Conservation (phyloP, 1,140 invertebrate species). For the Trichoplusia ni region DNA sequence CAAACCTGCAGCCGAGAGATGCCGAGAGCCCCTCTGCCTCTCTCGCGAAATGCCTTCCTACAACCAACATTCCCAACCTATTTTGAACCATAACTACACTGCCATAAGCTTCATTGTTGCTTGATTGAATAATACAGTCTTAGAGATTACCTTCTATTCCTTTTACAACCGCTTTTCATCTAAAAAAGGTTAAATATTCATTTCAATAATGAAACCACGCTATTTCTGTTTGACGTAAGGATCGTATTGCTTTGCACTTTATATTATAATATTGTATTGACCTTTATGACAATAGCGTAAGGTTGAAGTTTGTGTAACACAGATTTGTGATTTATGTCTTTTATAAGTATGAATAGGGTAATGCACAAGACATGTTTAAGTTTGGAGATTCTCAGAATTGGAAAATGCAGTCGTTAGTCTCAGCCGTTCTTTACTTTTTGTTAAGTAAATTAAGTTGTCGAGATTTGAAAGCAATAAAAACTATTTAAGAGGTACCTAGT, state of each 20-base stretch:
- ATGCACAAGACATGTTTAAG: constrained; percentile 56
- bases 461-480: constrained; percentile 44
- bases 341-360: constrained; percentile 31
- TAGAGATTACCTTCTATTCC: constrained; percentile 59
- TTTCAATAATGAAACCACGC: constrained; percentile 66
- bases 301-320: background rate
- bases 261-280: background rate
- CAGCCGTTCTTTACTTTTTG: constrained; percentile 30
- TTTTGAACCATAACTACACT: constrained; percentile 24
- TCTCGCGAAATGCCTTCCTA: constrained; percentile 67
- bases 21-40: constrained; percentile 46
- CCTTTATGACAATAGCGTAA: background rate
- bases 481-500: constrained; percentile 13
- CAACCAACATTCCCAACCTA: constrained; percentile 30
- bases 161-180: constrained; percentile 56
- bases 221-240: constrained; percentile 67
- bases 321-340: constrained; percentile 19
- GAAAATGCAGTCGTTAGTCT: constrained; percentile 57
- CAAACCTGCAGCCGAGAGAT: constrained; percentile 62
- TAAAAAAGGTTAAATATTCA: constrained; percentile 52
- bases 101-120: constrained; percentile 30
- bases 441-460: constrained; percentile 63
- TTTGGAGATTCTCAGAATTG: constrained; percentile 59
- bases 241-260: constrained; percentile 57
- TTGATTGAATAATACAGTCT: background rate